Evolutionary conservation across 2,888 invertebrate species (phyloP).

Genomic region (Drosophila subsilvestris): DNA sequence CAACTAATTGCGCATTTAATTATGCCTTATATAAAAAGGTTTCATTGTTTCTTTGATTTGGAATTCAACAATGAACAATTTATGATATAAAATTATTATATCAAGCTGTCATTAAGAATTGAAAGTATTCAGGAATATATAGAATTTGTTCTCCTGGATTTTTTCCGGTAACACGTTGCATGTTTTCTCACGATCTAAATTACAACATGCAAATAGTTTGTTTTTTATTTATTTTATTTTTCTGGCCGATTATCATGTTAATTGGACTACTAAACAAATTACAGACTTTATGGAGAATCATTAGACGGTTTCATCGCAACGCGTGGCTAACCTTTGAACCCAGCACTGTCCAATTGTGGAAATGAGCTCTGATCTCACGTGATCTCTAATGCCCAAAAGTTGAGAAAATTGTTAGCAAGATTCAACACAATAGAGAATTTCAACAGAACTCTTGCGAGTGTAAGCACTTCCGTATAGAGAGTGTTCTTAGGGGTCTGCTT

Average conservation of each 20-base stretch:
- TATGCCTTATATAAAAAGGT: conserved; percentile 49
- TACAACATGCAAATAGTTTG: background rate
- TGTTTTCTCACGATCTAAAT: background rate
- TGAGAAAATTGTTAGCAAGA: background rate
- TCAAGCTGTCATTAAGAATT: background rate
- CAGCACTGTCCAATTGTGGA: background rate
- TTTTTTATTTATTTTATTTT: background rate
- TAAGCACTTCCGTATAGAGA: background rate
- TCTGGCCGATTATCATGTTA: background rate
- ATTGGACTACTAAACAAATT: background rate
- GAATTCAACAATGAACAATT: too few relatives aligned
- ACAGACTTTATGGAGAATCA: background rate
- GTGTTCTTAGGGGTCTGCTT: background rate
- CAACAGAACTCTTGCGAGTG: background rate
- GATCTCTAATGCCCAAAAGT: background rate
- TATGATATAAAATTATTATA: background rate
- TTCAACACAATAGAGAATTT: background rate
- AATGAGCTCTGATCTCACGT: background rate
- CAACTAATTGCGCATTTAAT: conserved; percentile 49
- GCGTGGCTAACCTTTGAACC: background rate
- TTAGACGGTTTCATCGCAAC: background rate
- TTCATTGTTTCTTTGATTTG: conserved; percentile 30
- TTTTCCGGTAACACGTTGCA: background rate
- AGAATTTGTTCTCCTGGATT: background rate
- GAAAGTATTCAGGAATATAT: too few relatives aligned